phyloP scores from a whole-genome alignment of 2,113 vertebrate species.

The Cairina moschata region DNA sequence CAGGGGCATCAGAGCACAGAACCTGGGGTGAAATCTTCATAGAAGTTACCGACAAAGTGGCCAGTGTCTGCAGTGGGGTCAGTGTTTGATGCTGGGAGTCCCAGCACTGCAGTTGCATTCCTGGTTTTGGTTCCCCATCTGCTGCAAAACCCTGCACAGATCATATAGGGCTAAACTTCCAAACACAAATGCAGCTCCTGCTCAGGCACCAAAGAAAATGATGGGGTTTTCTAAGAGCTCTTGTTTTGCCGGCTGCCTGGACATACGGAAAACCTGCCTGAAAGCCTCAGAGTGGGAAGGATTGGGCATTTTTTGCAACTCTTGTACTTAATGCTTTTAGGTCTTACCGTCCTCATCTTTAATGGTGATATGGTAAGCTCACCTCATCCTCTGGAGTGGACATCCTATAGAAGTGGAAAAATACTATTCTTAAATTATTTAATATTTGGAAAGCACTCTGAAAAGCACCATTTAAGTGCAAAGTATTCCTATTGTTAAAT shows the following conservation, averaged over 20 bases:
- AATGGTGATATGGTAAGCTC: neutral
- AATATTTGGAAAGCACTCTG: constrained; percentile 46
- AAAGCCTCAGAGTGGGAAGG: neutral
- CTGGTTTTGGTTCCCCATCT: neutral
- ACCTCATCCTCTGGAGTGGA: neutral
- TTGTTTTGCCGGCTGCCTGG: neutral
- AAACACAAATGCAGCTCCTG: neutral
- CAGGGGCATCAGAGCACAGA: neutral
- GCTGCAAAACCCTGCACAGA: neutral
- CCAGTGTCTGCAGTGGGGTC: neutral
- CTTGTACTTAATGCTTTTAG: neutral
- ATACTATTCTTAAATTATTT: constrained; percentile 33
- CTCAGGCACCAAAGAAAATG: neutral
- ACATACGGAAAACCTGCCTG: neutral
- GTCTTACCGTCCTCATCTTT: neutral
- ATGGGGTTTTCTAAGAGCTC: neutral
- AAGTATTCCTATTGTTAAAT: constrained; percentile 60
- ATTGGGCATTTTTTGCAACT: neutral
- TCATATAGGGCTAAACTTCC: neutral
- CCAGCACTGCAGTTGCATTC: neutral
- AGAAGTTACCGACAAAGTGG: neutral
- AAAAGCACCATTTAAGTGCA: constrained; percentile 56
- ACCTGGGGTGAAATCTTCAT: neutral
- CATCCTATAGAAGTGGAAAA: constrained; percentile 32
- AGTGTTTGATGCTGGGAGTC: neutral